Percentiles rank a stretch among this genome's conserved stretches.
Evolutionary conservation across 2,113 vertebrate species (phyloP).

Genomic region (Hemichromis elongatus): DNA sequence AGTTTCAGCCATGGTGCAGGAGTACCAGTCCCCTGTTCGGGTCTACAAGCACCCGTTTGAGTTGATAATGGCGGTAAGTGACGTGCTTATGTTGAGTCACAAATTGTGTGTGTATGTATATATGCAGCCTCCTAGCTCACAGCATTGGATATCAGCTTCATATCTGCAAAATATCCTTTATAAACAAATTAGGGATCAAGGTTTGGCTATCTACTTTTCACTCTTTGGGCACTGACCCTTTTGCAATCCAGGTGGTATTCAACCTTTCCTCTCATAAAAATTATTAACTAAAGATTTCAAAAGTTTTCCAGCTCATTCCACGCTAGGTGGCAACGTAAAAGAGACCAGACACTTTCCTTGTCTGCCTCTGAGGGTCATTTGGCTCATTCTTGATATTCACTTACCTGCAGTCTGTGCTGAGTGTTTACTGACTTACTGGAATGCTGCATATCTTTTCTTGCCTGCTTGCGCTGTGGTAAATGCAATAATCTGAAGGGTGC

Average conservation of each 20-base stretch:
- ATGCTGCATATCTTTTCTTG: background rate
- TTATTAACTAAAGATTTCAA: background rate
- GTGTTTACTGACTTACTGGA: background rate
- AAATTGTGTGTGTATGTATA: background rate
- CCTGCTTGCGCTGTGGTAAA: background rate
- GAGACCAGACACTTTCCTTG: background rate
- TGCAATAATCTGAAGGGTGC: background rate
- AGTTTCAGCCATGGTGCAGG: slow-evolving; percentile 86
- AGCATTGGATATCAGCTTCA: background rate
- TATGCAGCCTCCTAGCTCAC: background rate
- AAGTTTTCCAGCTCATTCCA: background rate
- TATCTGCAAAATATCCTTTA: background rate
- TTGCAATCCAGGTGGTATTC: background rate
- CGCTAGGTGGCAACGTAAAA: background rate
- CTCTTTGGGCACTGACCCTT: background rate
- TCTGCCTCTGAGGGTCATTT: background rate
- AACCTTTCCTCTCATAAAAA: background rate
- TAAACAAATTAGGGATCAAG: background rate
- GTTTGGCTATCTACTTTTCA: background rate
- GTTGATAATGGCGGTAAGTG: slow-evolving; percentile 94
- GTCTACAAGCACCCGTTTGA: slow-evolving; percentile 96
- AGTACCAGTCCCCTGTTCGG: slow-evolving; percentile 94
- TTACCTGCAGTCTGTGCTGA: background rate
- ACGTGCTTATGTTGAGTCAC: background rate
- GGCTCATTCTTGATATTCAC: background rate